Evolutionary conservation across 2,797 vertebrate species (phyloP), one percentile per base, ranked within the genome.

Genomic region (Lutra lutra): DNA sequence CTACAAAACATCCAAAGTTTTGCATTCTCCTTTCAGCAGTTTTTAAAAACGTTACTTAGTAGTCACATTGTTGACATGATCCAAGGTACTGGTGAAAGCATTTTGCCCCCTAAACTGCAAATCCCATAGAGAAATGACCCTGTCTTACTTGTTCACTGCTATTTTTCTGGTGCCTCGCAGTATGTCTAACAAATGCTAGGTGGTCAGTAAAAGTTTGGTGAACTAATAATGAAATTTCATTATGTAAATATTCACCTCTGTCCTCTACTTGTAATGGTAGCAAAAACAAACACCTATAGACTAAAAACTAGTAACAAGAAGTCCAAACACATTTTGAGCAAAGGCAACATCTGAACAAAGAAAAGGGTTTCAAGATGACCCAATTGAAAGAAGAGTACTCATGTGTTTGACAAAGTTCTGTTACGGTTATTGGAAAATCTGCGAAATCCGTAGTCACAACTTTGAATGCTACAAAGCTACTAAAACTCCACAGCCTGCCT

Each of bases 151-250:
- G 70, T 84, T 92, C 77, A 91, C 56, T 88, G 35, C 38, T 90
- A 64, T 54, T 80, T 64, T 84, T 21, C 86, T 91, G 93, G 72
- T 56, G 40, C 32, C 64, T 77, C 75, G 5, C 17, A 70, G n/a
- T 23, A 89, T 70, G 62, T 68, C 73, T 89, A 46, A 87, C 75
- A 94, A 91, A 93, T 5, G 77, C 43, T 32, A 86, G 18, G 38
- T 82, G 12, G 68, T 80, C 43, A 93, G 83, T 83, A 82, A 93
- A 94, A 96, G 23, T 82, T 35, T 94, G 43, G 0, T 92, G 27
- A 94, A 85, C 29, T 87, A 78, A 70, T 48, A 88, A 68, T 25
- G 86, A 89, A 77, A 78, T 86, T 92, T 89, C 94, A 95, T 92
- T 72, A 84, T 23, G 5, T 78, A 91, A 21, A 23, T 86, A 64